These are phyloP conservation scores for Clivina fossor DNA, from an alignment of 2,888 invertebrate genomes.

Conservation along the genomic window DNA sequence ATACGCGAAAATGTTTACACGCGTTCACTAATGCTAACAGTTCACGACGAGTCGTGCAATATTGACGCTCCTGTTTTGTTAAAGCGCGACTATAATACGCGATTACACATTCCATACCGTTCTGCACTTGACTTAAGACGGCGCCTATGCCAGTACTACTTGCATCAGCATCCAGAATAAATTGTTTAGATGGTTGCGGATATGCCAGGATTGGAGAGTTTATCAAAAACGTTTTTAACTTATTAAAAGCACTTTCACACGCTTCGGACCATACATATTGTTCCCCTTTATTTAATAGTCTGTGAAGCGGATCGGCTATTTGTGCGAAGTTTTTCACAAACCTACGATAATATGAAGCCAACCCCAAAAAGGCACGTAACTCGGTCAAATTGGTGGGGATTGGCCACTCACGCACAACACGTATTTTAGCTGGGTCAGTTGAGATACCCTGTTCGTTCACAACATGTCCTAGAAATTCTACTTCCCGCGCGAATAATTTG, in stretches of 20 bases:
- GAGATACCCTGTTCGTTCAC: neutral
- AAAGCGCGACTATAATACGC: constrained; percentile 14
- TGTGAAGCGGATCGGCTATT: constrained; percentile 33
- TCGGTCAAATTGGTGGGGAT: constrained; percentile 37
- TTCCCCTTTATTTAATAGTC: constrained; percentile 35
- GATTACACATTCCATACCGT: constrained; percentile 14
- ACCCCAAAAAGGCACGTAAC: constrained; percentile 41
- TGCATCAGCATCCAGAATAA: constrained; percentile 19
- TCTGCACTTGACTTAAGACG: constrained; percentile 15
- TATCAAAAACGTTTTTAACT: neutral
- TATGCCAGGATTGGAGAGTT: neutral
- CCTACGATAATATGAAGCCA: constrained; percentile 41
- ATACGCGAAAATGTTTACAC: constrained; percentile 10
- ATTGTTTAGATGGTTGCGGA: constrained; percentile 2
- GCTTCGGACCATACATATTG: constrained; percentile 26
- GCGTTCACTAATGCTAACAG: constrained; percentile 10
- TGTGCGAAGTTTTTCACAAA: neutral
- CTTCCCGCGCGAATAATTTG: constrained; percentile 30
- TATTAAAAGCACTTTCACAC: constrained; percentile 36
- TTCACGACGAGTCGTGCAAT: constrained; percentile 20
- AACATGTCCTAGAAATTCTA: constrained; percentile 36
- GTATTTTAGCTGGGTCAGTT: constrained; percentile 9
- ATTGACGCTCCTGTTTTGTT: constrained; percentile 9
- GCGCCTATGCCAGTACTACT: constrained; percentile 14
- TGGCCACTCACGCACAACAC: constrained; percentile 1